These are phyloP conservation scores for Myotis davidii DNA, from an alignment of 2,113 vertebrate species.

Conservation along the genomic window DNA sequence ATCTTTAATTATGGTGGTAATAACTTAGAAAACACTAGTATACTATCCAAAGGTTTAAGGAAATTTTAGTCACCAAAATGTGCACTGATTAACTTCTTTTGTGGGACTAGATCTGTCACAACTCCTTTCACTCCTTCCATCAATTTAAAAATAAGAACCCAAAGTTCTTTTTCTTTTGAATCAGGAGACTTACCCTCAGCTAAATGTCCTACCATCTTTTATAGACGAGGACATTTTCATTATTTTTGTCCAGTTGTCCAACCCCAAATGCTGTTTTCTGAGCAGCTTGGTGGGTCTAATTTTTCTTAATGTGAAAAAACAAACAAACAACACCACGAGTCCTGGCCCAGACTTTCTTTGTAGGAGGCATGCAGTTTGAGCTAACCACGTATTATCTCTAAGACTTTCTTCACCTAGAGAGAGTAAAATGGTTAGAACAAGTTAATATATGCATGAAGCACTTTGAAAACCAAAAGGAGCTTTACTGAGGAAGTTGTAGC, in stretches of 20 bases:
- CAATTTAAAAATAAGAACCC: conserved; percentile 12
- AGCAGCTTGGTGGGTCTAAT: background rate
- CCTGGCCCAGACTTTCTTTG: background rate
- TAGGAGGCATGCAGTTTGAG: background rate
- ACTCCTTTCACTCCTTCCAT: background rate
- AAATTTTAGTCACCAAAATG: background rate
- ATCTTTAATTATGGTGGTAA: background rate
- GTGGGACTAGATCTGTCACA: background rate
- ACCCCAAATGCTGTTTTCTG: background rate
- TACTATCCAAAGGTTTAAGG: background rate
- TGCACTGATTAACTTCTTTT: background rate
- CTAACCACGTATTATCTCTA: background rate
- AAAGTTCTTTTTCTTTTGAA: background rate
- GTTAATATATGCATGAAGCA: background rate
- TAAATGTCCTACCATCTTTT: background rate
- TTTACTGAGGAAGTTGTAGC: background rate
- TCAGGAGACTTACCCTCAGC: background rate
- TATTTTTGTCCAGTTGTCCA: background rate
- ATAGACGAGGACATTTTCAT: background rate
- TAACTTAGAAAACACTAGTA: background rate
- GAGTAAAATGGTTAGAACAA: conserved; percentile 10
- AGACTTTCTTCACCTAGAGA: background rate
- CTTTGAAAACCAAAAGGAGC: background rate
- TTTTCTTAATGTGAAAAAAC: background rate
- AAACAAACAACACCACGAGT: background rate